Evolutionary conservation across 2,797 vertebrate genomes (phyloP), one percentile per base, ranked within the genome.

Genomic region (Ficedula albicollis): DNA sequence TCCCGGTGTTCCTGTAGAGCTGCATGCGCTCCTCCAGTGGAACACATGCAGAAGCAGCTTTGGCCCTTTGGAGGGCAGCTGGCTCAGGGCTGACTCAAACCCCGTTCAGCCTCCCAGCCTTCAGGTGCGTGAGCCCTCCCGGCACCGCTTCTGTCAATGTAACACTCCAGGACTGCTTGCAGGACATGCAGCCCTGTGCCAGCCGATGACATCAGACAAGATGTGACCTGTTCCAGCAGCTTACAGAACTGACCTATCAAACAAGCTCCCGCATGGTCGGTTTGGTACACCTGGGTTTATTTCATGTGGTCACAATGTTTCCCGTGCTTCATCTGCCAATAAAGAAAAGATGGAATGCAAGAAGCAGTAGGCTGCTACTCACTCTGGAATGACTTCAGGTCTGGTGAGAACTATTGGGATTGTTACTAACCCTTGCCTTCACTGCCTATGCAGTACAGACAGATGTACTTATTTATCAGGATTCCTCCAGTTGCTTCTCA

Each of bases 101-200:
- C 80, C 73, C 1, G 0, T 14, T 34, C 75, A 44, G 44, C 56
- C 67, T 94, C 81, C 36, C 56, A 21, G 70, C 63, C 80, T 49
- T 56, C 52, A 74, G 68, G 52, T 69, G 74, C 0, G 0, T 32
- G 80, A 93, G 76, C 66, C 4, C 44, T 69, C 73, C 82, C 69
- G 88, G 74, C 80, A 59, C 6, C 1, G 0, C 70, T 78, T 18
- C 69, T 79, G 52, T 66, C 54, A 18, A 3, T 5, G 27, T 2
- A 34, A 38, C 58, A n/a, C n/a, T 7, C 55, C 46, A 16, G 0
- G 9, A 36, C 1, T 1, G 2, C 83, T 56, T 32, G 3, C 60
- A 15, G 74, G 26, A 26, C 15, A 3, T 9, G 49, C 0, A 0
- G 63, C 38, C 59, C 54, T 0, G 1, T 1, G 13, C 77, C 94